Percentiles rank a stretch among this genome's conserved stretches.
Conservation (phyloP, 2,888 invertebrate genomes). For the Deladenus siricidicola region DNA sequence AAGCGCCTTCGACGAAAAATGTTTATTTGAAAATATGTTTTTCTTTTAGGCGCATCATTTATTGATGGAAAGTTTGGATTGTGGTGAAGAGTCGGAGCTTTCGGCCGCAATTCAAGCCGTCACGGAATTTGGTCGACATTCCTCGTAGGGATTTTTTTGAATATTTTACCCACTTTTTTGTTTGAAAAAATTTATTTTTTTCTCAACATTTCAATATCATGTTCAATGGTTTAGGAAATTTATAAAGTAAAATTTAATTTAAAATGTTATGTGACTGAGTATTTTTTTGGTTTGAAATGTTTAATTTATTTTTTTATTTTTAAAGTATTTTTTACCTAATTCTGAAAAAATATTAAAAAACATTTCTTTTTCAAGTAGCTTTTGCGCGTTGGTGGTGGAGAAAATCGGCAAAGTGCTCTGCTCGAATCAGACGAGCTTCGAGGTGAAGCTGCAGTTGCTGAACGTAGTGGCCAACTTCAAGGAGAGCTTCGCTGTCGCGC, state of each 20-base stretch:
- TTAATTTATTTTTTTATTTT: neutral
- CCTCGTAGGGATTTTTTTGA: constrained; percentile 24
- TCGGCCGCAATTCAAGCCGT: constrained; percentile 22
- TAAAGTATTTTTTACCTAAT: neutral
- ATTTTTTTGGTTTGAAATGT: constrained; percentile 3
- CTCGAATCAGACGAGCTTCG: constrained; percentile 4
- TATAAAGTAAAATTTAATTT: too few species aligned
- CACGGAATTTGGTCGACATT: constrained; percentile 20
- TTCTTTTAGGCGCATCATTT: constrained; percentile 26
- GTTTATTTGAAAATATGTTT: neutral
- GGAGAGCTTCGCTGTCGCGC: constrained; percentile 20
- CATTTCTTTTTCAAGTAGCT: constrained; percentile 16
- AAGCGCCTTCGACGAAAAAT: neutral
- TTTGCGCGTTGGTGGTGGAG: constrained; percentile 21
- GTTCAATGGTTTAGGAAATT: too few species aligned
- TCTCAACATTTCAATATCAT: too few species aligned
- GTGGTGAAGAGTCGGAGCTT: constrained; percentile 22
- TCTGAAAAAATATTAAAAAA: neutral
- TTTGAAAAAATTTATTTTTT: too few species aligned
- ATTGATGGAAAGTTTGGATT: constrained; percentile 27
- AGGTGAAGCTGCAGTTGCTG: constrained; percentile 19
- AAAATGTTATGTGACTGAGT: too few species aligned
- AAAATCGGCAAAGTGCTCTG: constrained; percentile 28
- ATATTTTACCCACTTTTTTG: too few species aligned
- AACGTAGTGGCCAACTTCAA: constrained; percentile 22